Conservation (phyloP, 2,113 vertebrate genomes). For the Ascaphus truei region DNA sequence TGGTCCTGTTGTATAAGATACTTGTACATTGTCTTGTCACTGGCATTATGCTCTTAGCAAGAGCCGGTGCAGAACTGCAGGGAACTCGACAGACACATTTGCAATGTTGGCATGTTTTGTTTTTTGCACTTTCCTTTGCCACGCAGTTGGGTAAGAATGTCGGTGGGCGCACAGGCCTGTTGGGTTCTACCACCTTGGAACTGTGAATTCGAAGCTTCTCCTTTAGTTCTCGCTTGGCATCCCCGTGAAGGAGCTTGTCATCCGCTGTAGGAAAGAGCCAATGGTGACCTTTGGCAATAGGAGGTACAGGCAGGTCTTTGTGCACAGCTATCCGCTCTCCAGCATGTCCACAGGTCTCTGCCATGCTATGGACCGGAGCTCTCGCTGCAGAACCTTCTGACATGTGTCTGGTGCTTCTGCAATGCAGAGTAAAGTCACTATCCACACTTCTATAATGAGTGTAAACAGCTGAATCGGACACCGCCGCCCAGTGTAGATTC, state of each 20-base stretch:
- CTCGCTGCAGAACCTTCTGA: conserved; percentile 59
- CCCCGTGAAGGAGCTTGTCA: conserved; percentile 53
- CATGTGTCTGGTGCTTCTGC: conserved; percentile 63
- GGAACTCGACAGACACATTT: conserved; percentile 35
- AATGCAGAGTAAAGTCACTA: conserved; percentile 71
- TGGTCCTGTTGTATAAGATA: conserved; percentile 53
- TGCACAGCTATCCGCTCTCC: conserved; percentile 49
- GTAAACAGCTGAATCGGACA: conserved; percentile 55
- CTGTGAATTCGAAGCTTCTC: conserved; percentile 79
- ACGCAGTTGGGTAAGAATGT: conserved; percentile 39
- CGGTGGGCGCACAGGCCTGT: conserved; percentile 67
- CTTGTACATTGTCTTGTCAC: conserved; percentile 39
- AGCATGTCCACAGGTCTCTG: conserved; percentile 52
- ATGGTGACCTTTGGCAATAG: conserved; percentile 63
- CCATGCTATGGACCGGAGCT: conserved; percentile 42
- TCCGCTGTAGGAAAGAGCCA: conserved; percentile 66
- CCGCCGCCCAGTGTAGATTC: conserved; percentile 73
- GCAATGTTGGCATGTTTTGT: conserved; percentile 37
- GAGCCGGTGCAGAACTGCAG: conserved; percentile 32
- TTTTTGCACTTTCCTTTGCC: conserved; percentile 40
- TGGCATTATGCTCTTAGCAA: conserved; percentile 22
- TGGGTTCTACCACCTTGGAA: conserved; percentile 59
- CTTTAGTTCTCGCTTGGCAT: conserved; percentile 68
- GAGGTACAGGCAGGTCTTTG: conserved; percentile 59
- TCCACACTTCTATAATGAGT: conserved; percentile 66